Base-by-base conservation (phyloP, 2,113 vertebrate species). In the Irena cyanogastra region DNA sequence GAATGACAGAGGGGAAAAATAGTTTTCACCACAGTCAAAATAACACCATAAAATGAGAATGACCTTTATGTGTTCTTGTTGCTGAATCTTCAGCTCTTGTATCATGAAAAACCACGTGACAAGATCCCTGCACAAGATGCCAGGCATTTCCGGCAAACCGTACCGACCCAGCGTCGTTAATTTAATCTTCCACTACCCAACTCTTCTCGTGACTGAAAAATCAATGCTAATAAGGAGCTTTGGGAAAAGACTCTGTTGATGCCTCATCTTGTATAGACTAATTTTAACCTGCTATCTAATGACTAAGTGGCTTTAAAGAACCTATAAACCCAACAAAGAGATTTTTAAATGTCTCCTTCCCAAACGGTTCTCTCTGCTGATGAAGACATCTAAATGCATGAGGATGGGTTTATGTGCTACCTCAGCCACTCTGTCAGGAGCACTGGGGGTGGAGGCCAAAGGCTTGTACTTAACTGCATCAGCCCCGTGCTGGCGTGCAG, bases 361-460 rank as follows among this genome's bases (percentile, higher is more conserved):
- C 79, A 60, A 95, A 79, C 16, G 14, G 85, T 74, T 78, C 69
- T 90, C 85, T 81, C 71, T 56, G 92, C 82, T 96, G 93, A 96
- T 96, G 96, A 96, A 96, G 96, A 94, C 95, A 96, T 97, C 96
- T 97, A 96, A 97, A 96, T 96, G 95, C 95, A 97, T 95, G 90
- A 97, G 88, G 93, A 94, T 5, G 49, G 82, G 52, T 96, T 96
- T 92, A 93, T 94, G 92, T 78, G 88, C 94, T 59, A 49, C 83
- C 71, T 94, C 93, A 90, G 90, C 90, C 90, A n/a, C 85, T 88
- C 95, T 60, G 72, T 83, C 83, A 90, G 82, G 63, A 90, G 33
- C 0, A 3, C 33, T 31, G 85, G 44, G 82, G 44, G 71, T 2
- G 10, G 79, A 64, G 91, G 84, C 85, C 83, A 80, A 65, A 66